Evolutionary conservation across 1,140 invertebrate species (phyloP).

Genomic region (Lepidostoma basale): DNA sequence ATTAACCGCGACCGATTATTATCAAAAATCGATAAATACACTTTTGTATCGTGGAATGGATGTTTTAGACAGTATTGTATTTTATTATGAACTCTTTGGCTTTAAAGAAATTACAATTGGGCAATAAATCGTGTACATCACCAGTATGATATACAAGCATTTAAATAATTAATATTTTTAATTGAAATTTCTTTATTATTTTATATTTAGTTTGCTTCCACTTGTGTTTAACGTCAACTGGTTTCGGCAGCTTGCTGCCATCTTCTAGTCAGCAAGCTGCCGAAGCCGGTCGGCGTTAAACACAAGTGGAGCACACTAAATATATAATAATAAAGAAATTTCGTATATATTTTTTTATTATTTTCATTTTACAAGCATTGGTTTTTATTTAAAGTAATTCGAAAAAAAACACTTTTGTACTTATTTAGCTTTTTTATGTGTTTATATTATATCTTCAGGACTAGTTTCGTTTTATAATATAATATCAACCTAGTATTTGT

Average conservation of each 20-base stretch:
- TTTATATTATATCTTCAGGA: background rate
- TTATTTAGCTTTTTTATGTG: background rate
- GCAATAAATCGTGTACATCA: background rate
- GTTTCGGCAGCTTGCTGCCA: too few species aligned
- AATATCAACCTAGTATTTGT: too few species aligned
- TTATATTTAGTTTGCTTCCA: too few species aligned
- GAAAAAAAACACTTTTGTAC: background rate
- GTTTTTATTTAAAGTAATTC: background rate
- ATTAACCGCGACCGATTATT: background rate
- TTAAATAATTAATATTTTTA: background rate
- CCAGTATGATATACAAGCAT: background rate
- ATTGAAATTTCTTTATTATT: too few species aligned
- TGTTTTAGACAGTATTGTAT: background rate
- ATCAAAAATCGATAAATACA: background rate
- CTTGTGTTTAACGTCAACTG: too few species aligned
- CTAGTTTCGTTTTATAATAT: too few species aligned
- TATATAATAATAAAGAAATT: too few species aligned
- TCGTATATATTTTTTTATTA: too few species aligned
- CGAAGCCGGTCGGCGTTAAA: too few species aligned
- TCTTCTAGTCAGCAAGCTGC: too few species aligned
- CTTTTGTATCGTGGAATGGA: constrained; percentile 11
- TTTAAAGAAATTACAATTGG: background rate
- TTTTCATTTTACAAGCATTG: background rate
- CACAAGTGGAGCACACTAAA: too few species aligned
- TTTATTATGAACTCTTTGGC: background rate